phyloP scores from a whole-genome alignment of 2,113 vertebrate genomes.

The Pomatorhinus ruficollis region DNA sequence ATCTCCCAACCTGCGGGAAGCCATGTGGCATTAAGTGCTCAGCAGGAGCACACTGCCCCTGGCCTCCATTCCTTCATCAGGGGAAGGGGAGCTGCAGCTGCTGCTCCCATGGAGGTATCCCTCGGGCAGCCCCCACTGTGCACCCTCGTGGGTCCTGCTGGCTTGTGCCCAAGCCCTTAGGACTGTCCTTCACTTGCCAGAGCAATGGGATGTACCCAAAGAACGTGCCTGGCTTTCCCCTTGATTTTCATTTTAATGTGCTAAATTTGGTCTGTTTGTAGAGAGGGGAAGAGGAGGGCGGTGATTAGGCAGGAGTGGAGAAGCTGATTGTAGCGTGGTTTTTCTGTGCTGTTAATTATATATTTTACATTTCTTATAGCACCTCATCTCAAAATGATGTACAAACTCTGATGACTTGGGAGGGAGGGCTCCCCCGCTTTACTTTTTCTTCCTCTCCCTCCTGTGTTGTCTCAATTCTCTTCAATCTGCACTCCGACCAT shows the following conservation, averaged over 20 bases:
- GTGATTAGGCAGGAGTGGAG: conserved; percentile 22
- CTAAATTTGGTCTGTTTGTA: conserved; percentile 24
- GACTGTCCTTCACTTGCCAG: accelerated
- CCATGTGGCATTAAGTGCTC: background rate
- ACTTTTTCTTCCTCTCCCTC: background rate
- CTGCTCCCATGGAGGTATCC: background rate
- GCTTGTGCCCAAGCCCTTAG: background rate
- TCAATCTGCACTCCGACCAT: background rate
- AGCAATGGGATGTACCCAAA: background rate
- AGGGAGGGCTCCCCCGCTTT: background rate
- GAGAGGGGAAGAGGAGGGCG: background rate
- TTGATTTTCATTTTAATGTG: conserved; percentile 2
- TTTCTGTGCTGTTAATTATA: conserved; percentile 19
- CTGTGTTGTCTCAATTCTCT: background rate
- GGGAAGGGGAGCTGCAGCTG: background rate
- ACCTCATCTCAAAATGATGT: conserved; percentile 22
- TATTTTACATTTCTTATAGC: conserved; percentile 29
- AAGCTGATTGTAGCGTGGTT: background rate
- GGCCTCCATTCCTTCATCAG: accelerated
- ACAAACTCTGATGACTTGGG: conserved; percentile 11
- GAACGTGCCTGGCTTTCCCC: background rate
- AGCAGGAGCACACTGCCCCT: background rate
- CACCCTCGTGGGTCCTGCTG: background rate
- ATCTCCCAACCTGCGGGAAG: background rate
- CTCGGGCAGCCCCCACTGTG: background rate